Conservation (phyloP, 2,113 vertebrate species). For the Neotoma lepida region DNA sequence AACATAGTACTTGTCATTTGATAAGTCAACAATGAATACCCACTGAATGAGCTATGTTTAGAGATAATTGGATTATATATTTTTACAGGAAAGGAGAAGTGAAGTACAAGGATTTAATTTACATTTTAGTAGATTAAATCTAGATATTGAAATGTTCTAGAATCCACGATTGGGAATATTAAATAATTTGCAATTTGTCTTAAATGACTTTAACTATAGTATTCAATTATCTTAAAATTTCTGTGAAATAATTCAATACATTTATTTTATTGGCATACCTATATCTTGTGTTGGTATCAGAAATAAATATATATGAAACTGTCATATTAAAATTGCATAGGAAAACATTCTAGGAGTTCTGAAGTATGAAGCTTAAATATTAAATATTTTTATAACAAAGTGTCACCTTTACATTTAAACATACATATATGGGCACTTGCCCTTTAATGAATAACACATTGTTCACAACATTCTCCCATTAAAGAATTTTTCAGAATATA, state of each 20-base stretch:
- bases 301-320: conserved; percentile 49
- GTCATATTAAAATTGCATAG: conserved; percentile 24
- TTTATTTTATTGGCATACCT: conserved; percentile 33
- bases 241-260: conserved; percentile 7
- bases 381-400: conserved; percentile 10
- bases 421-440: not conserved
- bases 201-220: not conserved
- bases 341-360: conserved; percentile 37
- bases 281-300: conserved; percentile 34
- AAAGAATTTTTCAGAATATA: conserved; percentile 39
- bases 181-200: conserved; percentile 37
- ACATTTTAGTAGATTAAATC: conserved; percentile 42
- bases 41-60: conserved; percentile 38
- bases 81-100: conserved; percentile 35
- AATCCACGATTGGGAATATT: conserved; percentile 31
- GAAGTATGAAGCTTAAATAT: conserved; percentile 59
- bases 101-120: not conserved
- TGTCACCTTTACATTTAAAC: not conserved
- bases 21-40: conserved; percentile 15
- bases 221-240: conserved; percentile 44
- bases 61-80: conserved; percentile 22
- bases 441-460: not conserved
- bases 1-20: not conserved
- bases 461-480: not conserved
- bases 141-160: conserved; percentile 45